These are phyloP conservation scores for Heliconius himera DNA, from an alignment of 1,140 invertebrate genomes.

Conservation along the genomic window DNA sequence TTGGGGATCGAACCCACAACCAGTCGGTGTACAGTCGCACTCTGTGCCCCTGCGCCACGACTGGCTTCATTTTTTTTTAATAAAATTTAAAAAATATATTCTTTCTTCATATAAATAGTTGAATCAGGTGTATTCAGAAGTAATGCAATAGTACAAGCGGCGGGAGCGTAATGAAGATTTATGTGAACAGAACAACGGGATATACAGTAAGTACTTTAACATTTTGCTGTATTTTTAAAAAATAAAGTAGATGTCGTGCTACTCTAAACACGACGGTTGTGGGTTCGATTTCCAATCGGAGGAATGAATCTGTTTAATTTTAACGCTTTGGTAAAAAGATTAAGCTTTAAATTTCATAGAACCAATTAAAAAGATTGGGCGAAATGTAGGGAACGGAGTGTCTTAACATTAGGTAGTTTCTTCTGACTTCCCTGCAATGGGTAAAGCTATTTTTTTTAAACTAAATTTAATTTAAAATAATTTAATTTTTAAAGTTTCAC, in stretches of 20 bases:
- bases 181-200: neutral
- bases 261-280: neutral
- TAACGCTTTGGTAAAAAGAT: too few species aligned
- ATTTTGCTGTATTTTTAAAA: neutral
- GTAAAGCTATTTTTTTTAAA: neutral
- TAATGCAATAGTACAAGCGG: neutral
- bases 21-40: too few species aligned
- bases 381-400: neutral
- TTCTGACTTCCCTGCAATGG: too few species aligned
- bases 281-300: neutral
- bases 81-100: neutral
- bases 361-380: too few species aligned
- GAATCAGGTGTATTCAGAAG: neutral
- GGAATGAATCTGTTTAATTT: too few species aligned
- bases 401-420: neutral
- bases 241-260: neutral
- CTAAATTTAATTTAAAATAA: too few species aligned
- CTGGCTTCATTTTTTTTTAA: too few species aligned
- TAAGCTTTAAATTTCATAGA: too few species aligned
- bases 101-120: neutral
- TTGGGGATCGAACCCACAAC: too few species aligned
- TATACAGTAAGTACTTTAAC: neutral
- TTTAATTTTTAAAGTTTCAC: too few species aligned
- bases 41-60: too few species aligned
- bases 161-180: constrained; percentile 12